Evolutionary conservation across 2,888 invertebrate species (phyloP).

Genomic region (Trisateles emortualis): DNA sequence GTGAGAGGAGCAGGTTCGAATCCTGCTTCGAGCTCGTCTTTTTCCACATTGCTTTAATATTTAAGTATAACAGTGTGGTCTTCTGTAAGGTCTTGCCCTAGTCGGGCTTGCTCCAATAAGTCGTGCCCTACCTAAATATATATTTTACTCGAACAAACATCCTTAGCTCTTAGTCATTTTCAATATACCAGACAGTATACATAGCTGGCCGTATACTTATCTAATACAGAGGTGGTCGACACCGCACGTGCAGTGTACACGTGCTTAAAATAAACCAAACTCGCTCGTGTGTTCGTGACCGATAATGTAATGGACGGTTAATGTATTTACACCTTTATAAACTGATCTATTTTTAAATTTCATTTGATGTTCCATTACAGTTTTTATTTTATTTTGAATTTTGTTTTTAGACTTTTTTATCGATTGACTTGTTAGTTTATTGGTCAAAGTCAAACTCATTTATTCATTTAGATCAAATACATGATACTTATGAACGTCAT

Average conservation of each 20-base stretch:
- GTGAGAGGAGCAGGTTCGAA: no score
- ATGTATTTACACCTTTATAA: constrained; percentile 9
- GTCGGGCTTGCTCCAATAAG: no score
- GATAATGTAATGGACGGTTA: constrained; percentile 23
- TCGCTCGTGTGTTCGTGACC: constrained; percentile 27
- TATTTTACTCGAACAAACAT: not conserved
- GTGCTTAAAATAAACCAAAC: constrained; percentile 28
- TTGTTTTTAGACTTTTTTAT: not conserved
- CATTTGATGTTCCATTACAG: not conserved
- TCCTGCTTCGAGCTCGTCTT: no score
- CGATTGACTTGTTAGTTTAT: not conserved
- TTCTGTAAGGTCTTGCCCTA: no score
- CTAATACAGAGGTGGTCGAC: constrained; percentile 30
- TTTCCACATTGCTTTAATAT: no score
- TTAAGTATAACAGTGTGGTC: no score
- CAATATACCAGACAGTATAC: not conserved
- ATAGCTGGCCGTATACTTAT: constrained; percentile 15
- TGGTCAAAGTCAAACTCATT: not conserved
- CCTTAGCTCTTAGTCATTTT: constrained; percentile 2
- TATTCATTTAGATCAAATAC: no score
- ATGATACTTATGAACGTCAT: no score
- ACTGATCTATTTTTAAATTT: not conserved
- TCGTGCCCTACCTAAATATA: no score
- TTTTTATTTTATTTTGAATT: not conserved
- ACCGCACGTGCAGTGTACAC: constrained; percentile 31